Conservation (phyloP, 1,140 invertebrate genomes). For the Teleogryllus occipitalis region DNA sequence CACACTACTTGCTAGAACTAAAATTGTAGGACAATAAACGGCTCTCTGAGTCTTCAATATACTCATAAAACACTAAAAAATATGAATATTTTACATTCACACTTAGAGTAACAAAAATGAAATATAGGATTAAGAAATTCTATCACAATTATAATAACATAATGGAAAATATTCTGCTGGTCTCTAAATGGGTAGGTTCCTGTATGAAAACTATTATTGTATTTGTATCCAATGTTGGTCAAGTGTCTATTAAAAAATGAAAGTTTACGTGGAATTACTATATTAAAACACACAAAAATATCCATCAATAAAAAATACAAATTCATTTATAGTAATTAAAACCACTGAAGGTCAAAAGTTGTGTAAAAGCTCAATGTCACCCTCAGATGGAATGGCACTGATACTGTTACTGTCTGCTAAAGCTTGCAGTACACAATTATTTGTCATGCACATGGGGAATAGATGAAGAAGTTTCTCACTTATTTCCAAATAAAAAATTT, state of each 20-base stretch:
- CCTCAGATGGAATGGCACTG: slow-evolving; percentile 7
- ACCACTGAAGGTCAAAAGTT: not conserved
- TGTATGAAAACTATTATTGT: not conserved
- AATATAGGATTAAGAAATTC: not conserved
- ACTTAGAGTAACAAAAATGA: slow-evolving; percentile 15
- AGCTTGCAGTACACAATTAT: not conserved
- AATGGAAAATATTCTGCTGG: slow-evolving; percentile 15
- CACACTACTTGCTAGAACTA: slow-evolving; percentile 15
- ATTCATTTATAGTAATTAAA: slow-evolving; percentile 6
- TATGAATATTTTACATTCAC: slow-evolving; percentile 18
- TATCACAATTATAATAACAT: slow-evolving; percentile 11
- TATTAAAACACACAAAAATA: slow-evolving; percentile 6
- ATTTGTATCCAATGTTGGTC: slow-evolving; percentile 13
- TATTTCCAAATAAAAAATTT: not conserved
- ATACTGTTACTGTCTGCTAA: not conserved
- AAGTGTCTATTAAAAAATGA: slow-evolving; percentile 13
- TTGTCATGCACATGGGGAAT: not conserved
- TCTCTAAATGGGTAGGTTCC: slow-evolving; percentile 11
- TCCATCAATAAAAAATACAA: slow-evolving; percentile 10
- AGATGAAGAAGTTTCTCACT: not conserved
- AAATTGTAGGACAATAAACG: slow-evolving; percentile 16
- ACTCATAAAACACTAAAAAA: slow-evolving; percentile 15
- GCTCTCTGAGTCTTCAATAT: slow-evolving; percentile 13
- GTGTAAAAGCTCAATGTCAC: slow-evolving; percentile 12
- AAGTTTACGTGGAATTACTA: not conserved